These are phyloP conservation scores for Thryonomys swinderianus DNA, from an alignment of 2,113 vertebrate genomes.

Conservation along the genomic window DNA sequence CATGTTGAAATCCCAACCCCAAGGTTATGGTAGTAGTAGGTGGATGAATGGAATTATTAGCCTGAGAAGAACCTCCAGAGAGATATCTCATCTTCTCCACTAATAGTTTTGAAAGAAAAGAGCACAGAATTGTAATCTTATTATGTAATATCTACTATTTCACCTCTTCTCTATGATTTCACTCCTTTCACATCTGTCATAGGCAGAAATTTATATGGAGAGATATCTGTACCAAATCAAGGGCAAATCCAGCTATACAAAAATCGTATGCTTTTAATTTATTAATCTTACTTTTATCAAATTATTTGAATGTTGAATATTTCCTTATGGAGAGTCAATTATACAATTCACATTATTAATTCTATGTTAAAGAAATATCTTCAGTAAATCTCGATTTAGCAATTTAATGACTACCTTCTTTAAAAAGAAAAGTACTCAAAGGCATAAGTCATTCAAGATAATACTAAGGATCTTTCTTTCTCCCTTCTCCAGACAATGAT, in stretches of 20 bases:
- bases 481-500: background rate
- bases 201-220: background rate
- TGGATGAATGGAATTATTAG: background rate
- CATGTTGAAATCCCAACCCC: background rate
- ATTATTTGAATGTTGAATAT: slow-evolving; percentile 23
- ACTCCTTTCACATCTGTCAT: background rate
- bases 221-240: background rate
- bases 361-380: background rate
- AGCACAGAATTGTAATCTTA: slow-evolving; percentile 29
- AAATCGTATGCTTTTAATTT: background rate
- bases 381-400: slow-evolving; percentile 35
- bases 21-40: background rate
- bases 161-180: background rate
- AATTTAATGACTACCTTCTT: slow-evolving; percentile 25
- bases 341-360: background rate
- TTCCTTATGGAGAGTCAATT: background rate
- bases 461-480: background rate
- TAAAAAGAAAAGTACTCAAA: background rate
- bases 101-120: background rate
- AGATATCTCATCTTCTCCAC: background rate
- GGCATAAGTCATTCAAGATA: background rate
- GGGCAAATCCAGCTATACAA: background rate
- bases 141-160: background rate
- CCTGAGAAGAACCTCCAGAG: background rate
- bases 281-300: slow-evolving; percentile 18